A percentile compares a stretch with the other conserved stretches of the same genome.
phyloP scores from a whole-genome alignment of 1,140 invertebrate genomes.

The Melanaphis sacchari region DNA sequence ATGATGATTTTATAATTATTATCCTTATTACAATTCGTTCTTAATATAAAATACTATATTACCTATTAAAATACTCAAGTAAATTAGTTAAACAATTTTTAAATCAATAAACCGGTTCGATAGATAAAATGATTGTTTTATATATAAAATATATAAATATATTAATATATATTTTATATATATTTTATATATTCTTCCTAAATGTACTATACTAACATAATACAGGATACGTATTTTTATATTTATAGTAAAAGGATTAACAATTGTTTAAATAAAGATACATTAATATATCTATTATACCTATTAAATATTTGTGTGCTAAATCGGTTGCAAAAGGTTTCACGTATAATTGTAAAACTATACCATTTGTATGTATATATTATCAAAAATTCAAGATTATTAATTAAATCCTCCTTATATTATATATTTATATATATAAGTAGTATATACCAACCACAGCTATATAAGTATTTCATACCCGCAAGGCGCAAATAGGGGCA shows the following conservation, averaged over 20 bases:
- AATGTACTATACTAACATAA: no score
- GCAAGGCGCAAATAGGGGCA: background rate
- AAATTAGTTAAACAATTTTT: background rate
- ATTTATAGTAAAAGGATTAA: background rate
- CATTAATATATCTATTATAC: no score
- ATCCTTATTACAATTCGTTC: background rate
- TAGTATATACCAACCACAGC: background rate
- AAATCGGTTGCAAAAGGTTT: background rate
- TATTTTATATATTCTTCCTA: no score
- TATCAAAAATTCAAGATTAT: background rate
- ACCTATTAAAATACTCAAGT: background rate
- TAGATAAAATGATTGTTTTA: background rate
- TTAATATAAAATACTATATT: background rate
- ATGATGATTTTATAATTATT: constrained; percentile 17
- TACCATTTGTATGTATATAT: background rate
- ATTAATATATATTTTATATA: no score
- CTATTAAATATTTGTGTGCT: background rate
- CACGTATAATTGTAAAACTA: background rate
- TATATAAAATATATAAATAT: no score
- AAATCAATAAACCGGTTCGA: constrained; percentile 7
- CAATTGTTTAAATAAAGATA: background rate
- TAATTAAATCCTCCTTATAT: background rate
- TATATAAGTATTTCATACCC: background rate
- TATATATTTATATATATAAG: background rate
- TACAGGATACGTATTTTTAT: background rate